Base-by-base conservation (phyloP, 2,113 vertebrate species). In the Oncorhynchus mykiss region DNA sequence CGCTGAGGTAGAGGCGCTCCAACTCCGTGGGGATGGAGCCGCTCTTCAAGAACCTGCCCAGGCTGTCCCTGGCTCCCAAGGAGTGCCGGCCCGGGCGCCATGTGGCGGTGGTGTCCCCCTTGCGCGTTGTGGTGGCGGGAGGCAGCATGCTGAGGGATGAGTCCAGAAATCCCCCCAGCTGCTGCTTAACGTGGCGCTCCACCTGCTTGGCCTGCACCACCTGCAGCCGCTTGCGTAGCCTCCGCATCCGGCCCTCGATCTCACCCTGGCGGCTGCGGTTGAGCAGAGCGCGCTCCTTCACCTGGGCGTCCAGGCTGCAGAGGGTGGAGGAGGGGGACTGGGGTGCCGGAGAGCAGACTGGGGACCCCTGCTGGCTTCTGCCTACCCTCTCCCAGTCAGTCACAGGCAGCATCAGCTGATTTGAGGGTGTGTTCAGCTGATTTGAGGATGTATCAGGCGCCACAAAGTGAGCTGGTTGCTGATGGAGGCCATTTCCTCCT, bases 141-240 rank as follows among this genome's bases (percentile, higher is more conserved):
- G 65, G 95, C 57, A 96, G 91, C 76, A 94, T 95, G 84, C 88
- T 95, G 76, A 95, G 92, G 60, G 96, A 93, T 27, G 94, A 94
- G 90, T 96, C 96, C 89, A 98, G 88, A 90, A 99, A 96, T 73
- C 97, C 97, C 1, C 96, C 94, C 68, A 99, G 89, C 88, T 99
- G 98, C 85, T 99, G 97, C 80, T 97, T 96, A 73, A 99, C 94
- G 85, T 99, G 98, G 0, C 98, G 95, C 90, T 99, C 97, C 76
- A 98, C 97, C 91, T 99, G 97, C 89, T 99, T 99, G 4, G 96
- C 97, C 89, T 99, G 98, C 69, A 99, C 98, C 74, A 99, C 96
- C 89, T 98, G 97, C 82, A 99, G 94, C 81, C 97, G 95, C 76
- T 99, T 99, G 80, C 97, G 96, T 74, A 99, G 93, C 60, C 95